A percentile compares a stretch with the other conserved stretches of the same genome.
Conservation (phyloP, 2,797 vertebrate genomes). For the Sylvilagus floridanus region DNA sequence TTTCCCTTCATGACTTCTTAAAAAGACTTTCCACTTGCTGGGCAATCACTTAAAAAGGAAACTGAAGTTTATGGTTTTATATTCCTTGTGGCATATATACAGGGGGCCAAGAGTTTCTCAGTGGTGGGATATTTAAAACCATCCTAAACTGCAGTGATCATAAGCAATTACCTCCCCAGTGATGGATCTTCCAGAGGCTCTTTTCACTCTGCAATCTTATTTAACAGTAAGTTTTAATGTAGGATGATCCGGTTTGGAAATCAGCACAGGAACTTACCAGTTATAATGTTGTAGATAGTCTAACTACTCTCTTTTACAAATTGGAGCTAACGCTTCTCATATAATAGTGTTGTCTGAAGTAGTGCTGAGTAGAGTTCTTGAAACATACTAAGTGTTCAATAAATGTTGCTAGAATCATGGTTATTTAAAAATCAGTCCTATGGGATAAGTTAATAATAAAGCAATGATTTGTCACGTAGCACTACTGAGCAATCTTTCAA, state of each 20-base stretch:
- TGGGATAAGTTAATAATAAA: neutral
- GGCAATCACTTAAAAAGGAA: conserved; percentile 61
- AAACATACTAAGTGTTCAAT: neutral
- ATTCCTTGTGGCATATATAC: neutral
- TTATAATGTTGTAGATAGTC: neutral
- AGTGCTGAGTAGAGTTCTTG: neutral
- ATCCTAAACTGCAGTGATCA: conserved; percentile 38
- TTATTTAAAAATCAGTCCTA: neutral
- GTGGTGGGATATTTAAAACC: conserved; percentile 57
- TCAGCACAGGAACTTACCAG: neutral
- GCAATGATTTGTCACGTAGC: neutral
- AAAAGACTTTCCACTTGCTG: conserved; percentile 44
- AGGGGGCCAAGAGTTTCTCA: neutral
- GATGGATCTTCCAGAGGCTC: neutral
- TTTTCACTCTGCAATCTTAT: neutral
- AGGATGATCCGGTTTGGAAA: conserved; percentile 5
- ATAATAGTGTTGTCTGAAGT: neutral
- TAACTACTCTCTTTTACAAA: conserved; percentile 11
- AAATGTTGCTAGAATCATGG: conserved; percentile 24
- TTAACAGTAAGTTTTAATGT: neutral
- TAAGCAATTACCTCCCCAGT: conserved; percentile 34
- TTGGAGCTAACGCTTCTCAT: neutral
- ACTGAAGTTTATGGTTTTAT: conserved; percentile 57
- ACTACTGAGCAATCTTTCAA: neutral
- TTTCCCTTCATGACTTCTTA: conserved; percentile 55